Conservation (phyloP, 2,797 vertebrate species). For the Parauchenoglanis punctatus region DNA sequence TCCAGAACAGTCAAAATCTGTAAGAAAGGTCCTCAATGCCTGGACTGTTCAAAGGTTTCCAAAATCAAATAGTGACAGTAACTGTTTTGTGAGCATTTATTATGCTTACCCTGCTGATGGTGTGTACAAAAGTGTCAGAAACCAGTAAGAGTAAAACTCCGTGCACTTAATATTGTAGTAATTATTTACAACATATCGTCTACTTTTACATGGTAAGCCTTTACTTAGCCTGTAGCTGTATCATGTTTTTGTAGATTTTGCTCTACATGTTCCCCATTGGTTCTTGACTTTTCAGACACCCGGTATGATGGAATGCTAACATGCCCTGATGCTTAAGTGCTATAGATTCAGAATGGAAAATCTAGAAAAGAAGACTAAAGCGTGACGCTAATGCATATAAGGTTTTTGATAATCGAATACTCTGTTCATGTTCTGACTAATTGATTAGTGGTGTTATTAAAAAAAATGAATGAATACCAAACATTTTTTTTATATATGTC, state of each 20-base stretch:
- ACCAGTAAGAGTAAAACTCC: neutral
- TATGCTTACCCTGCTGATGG: neutral
- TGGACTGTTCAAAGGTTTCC: neutral
- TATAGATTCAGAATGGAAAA: neutral
- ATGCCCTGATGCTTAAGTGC: neutral
- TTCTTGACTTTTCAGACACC: neutral
- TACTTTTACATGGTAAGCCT: neutral
- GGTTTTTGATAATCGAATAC: neutral
- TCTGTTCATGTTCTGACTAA: neutral
- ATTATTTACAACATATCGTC: neutral
- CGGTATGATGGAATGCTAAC: no score
- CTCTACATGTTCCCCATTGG: neutral
- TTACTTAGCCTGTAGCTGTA: neutral
- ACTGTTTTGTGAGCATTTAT: neutral
- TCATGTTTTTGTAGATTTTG: neutral
- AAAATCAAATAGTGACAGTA: neutral
- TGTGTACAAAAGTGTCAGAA: neutral
- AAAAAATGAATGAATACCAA: neutral
- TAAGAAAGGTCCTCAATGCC: neutral
- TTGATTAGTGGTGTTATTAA: neutral
- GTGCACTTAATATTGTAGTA: neutral
- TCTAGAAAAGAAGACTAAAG: neutral
- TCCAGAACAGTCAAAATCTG: neutral
- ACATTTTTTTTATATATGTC: neutral
- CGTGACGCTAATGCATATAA: neutral